These are phyloP conservation scores for Atherix ibis DNA, from an alignment of 2,888 invertebrate genomes.

Conservation along the genomic window DNA sequence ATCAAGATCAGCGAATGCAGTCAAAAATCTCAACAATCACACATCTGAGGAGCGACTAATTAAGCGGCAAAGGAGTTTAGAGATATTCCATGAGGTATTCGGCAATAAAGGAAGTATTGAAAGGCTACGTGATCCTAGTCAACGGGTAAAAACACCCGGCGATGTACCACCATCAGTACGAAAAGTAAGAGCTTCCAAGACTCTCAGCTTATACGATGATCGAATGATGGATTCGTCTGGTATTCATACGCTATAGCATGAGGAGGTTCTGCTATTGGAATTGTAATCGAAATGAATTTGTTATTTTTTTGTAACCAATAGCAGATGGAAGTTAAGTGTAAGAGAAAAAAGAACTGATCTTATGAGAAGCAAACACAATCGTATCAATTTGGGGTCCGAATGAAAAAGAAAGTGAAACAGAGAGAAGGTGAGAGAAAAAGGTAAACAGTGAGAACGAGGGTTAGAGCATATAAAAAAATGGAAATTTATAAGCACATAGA, in stretches of 20 bases:
- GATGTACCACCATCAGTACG: slow-evolving; percentile 66
- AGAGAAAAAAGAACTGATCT: too few relatives aligned
- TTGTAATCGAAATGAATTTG: too few relatives aligned
- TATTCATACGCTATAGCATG: slow-evolving; percentile 32
- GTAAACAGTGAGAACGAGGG: too few relatives aligned
- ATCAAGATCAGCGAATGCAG: slow-evolving; percentile 17
- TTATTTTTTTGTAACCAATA: too few relatives aligned
- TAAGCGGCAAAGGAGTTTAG: slow-evolving; percentile 51
- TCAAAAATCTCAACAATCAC: slow-evolving; percentile 23
- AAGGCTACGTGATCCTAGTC: slow-evolving; percentile 55
- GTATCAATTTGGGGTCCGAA: too few relatives aligned
- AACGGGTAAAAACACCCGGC: slow-evolving; percentile 65
- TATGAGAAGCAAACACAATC: too few relatives aligned
- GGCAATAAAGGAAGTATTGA: slow-evolving; percentile 46
- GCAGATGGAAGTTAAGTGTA: too few relatives aligned
- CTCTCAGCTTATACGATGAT: slow-evolving; percentile 77
- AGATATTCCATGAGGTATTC: slow-evolving; percentile 61
- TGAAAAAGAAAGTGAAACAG: too few relatives aligned
- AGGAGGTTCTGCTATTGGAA: slow-evolving; percentile 34
- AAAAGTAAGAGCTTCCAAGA: slow-evolving; percentile 50
- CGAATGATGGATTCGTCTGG: slow-evolving; percentile 55
- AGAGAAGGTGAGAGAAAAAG: too few relatives aligned
- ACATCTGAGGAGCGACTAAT: slow-evolving; percentile 20
- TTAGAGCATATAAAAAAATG: too few relatives aligned
- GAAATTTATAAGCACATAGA: too few relatives aligned